Conservation (phyloP, 2,797 vertebrate species). For the Rhadinocentrus ornatus region DNA sequence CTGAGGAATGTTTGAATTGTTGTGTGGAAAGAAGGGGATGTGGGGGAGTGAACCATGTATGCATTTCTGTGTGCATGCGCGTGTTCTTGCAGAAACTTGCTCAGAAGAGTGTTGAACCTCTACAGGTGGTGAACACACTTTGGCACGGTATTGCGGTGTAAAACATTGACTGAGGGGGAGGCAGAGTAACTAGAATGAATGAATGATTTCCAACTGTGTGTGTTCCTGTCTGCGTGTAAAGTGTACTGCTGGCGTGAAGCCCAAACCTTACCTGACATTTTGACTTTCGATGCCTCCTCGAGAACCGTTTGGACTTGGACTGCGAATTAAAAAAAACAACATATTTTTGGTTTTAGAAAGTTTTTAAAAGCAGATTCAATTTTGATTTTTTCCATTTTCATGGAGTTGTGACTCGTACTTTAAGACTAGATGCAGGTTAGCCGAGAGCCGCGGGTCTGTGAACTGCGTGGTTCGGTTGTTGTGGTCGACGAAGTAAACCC, state of each 20-base stretch:
- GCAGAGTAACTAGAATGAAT: conserved; percentile 29
- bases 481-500: conserved; percentile 99
- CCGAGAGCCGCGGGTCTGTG: conserved; percentile 96
- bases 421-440: conserved; percentile 96
- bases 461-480: conserved; percentile 99
- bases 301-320: conserved; percentile 83
- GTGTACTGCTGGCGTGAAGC: conserved; percentile 18
- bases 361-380: neutral
- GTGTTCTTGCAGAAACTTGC: conserved; percentile 29
- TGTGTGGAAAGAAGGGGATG: conserved; percentile 48
- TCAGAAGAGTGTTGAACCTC: conserved; percentile 52
- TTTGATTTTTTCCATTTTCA: neutral
- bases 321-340: conserved; percentile 48
- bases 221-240: conserved; percentile 43
- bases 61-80: conserved; percentile 29
- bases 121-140: conserved; percentile 71
- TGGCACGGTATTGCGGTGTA: conserved; percentile 45
- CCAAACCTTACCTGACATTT: conserved; percentile 79
- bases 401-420: conserved; percentile 85
- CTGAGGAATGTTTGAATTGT: conserved; percentile 54
- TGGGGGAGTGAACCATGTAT: conserved; percentile 40
- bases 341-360: neutral
- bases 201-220: conserved; percentile 49
- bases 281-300: conserved; percentile 77
- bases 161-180: conserved; percentile 56